Conservation (phyloP, 2,797 vertebrate genomes). For the Sebastes reedi region DNA sequence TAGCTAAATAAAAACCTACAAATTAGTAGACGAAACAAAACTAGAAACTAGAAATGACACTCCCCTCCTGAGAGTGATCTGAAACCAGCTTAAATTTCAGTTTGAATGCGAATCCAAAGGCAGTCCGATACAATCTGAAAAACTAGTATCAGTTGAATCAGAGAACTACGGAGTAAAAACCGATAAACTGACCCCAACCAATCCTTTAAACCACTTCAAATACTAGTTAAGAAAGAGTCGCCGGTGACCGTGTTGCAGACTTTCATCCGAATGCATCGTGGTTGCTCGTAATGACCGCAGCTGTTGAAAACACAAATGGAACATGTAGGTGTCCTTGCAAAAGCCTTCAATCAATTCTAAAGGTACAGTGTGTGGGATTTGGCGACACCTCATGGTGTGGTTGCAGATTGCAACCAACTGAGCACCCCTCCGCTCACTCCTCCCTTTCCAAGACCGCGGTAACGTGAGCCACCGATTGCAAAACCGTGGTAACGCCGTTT, state of each 20-base stretch:
- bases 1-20: neutral
- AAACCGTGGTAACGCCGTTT: too few relatives aligned
- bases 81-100: neutral
- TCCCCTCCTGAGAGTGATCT: neutral
- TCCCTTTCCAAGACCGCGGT: too few relatives aligned
- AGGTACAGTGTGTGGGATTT: neutral
- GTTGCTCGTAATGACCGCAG: neutral
- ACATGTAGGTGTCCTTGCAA: neutral
- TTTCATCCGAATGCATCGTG: too few relatives aligned
- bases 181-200: neutral
- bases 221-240: neutral
- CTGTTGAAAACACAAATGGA: neutral
- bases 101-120: neutral
- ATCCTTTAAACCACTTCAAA: neutral
- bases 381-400: too few relatives aligned
- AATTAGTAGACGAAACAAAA: neutral
- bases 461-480: too few relatives aligned
- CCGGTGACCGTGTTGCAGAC: too few relatives aligned
- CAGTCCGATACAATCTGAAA: neutral
- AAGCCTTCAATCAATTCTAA: neutral
- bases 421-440: fast-evolving
- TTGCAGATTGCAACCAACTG: too few relatives aligned
- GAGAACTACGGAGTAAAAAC: neutral
- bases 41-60: neutral
- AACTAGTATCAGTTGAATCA: neutral